These are phyloP conservation scores for Characodon lateralis DNA, from an alignment of 2,797 vertebrate genomes.

Conservation along the genomic window DNA sequence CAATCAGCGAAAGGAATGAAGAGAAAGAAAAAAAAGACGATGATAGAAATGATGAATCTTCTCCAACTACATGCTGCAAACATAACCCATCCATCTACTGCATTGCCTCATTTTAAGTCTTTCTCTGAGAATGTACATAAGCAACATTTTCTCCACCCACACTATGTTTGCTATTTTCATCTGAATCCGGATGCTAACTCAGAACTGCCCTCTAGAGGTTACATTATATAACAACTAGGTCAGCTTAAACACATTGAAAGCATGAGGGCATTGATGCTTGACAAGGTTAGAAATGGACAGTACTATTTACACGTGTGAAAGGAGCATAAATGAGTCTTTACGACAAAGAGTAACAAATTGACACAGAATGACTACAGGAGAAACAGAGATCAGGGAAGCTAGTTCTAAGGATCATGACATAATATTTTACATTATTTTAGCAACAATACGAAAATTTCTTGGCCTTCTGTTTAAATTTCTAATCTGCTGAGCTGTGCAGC, in stretches of 20 bases:
- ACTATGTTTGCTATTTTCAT: neutral
- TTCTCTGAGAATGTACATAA: neutral
- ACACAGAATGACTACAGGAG: neutral
- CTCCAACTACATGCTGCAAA: neutral
- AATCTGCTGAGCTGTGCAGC: constrained; percentile 28
- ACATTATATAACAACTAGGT: neutral
- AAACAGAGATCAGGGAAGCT: neutral
- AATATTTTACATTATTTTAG: neutral
- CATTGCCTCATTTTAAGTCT: neutral
- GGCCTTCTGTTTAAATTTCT: neutral
- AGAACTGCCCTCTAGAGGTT: neutral
- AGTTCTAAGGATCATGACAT: neutral
- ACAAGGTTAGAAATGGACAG: neutral
- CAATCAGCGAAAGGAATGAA: neutral
- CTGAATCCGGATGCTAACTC: neutral
- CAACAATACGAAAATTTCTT: no score
- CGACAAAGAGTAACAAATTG: neutral
- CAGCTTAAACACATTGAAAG: neutral
- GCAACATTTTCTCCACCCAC: neutral
- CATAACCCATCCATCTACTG: neutral
- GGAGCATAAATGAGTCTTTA: no score
- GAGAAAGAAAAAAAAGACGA: neutral
- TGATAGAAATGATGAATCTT: neutral
- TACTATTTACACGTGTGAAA: neutral
- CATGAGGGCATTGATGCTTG: neutral